A percentile compares a stretch with the other conserved stretches of the same genome.
Conservation (phyloP, 2,797 vertebrate species). For the Trematomus bernacchii region DNA sequence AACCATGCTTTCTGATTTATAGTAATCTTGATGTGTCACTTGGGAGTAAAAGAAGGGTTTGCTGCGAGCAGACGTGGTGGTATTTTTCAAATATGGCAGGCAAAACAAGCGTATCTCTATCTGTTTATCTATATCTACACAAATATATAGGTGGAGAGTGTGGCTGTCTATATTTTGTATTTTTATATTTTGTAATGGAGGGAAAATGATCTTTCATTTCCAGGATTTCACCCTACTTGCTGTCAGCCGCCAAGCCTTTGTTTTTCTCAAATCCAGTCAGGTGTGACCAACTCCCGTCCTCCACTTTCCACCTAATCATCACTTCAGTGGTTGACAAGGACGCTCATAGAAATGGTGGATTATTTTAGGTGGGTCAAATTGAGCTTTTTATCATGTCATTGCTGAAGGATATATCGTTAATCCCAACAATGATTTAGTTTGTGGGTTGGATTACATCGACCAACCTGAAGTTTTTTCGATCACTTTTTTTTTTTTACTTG, state of each 20-base stretch:
- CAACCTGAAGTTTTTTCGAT: slow-evolving; percentile 34
- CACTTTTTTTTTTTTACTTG: slow-evolving; percentile 33
- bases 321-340: slow-evolving; percentile 79
- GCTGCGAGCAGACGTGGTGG: background rate
- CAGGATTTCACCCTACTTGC: slow-evolving; percentile 23
- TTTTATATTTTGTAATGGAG: background rate
- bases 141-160: too few species aligned
- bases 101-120: background rate
- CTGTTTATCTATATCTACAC: background rate
- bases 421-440: slow-evolving; percentile 59
- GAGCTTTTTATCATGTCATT: slow-evolving; percentile 71
- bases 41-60: slow-evolving; percentile 6
- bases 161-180: background rate
- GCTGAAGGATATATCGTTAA: slow-evolving; percentile 79
- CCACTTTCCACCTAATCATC: slow-evolving; percentile 74
- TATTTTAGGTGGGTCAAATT: slow-evolving; percentile 69
- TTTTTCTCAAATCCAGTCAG: slow-evolving; percentile 56
- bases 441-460: slow-evolving; percentile 51
- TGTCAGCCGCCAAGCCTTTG: slow-evolving; percentile 56
- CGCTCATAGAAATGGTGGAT: slow-evolving; percentile 74
- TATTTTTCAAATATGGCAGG: background rate
- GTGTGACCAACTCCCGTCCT: slow-evolving; percentile 67
- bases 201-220: slow-evolving; percentile 3
- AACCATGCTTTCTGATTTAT: slow-evolving; percentile 13
- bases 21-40: slow-evolving; percentile 18